Evolutionary conservation across 2,113 vertebrate genomes (phyloP).

Genomic region (Oncorhynchus kisutch): DNA sequence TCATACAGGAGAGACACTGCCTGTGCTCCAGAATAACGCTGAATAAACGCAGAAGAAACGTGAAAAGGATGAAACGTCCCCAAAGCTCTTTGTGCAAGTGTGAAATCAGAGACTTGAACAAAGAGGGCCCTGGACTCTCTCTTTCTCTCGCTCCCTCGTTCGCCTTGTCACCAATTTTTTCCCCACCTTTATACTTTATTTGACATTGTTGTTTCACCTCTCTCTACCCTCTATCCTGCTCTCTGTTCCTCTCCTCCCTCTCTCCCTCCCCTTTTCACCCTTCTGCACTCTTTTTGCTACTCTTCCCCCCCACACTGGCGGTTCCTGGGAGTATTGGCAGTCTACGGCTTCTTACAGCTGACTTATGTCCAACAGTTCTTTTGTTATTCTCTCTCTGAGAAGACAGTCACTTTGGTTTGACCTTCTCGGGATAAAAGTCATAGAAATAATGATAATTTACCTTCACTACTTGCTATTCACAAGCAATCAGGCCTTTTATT

Average conservation of each 20-base stretch:
- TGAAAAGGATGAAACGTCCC: constrained; percentile 97
- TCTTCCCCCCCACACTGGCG: not conserved
- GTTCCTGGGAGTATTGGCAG: not conserved
- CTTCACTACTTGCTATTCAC: too few relatives aligned
- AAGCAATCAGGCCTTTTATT: too few relatives aligned
- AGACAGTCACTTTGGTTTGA: too few relatives aligned
- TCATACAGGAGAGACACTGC: constrained; percentile 44
- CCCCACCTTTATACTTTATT: constrained; percentile 53
- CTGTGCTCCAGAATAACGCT: constrained; percentile 71
- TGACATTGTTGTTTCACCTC: constrained; percentile 59
- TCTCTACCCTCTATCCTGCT: constrained; percentile 15
- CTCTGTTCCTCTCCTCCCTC: not conserved
- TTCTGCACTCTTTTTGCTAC: constrained; percentile 9
- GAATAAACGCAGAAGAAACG: constrained; percentile 94
- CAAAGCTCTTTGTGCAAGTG: constrained; percentile 93
- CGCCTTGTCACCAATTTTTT: constrained; percentile 59
- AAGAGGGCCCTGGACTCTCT: constrained; percentile 49
- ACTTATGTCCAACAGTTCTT: too few relatives aligned
- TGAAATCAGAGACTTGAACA: constrained; percentile 83
- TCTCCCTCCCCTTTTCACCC: constrained; percentile 6
- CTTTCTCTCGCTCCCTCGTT: constrained; percentile 41
- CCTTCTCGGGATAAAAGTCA: too few relatives aligned
- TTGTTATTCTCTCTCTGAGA: too few relatives aligned
- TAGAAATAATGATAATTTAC: too few relatives aligned
- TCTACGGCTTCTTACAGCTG: too few relatives aligned